A percentile compares a stretch with the other conserved stretches of the same genome.
These are phyloP conservation scores for Cervus canadensis DNA, from an alignment of 2,113 vertebrate species.

Conservation along the genomic window DNA sequence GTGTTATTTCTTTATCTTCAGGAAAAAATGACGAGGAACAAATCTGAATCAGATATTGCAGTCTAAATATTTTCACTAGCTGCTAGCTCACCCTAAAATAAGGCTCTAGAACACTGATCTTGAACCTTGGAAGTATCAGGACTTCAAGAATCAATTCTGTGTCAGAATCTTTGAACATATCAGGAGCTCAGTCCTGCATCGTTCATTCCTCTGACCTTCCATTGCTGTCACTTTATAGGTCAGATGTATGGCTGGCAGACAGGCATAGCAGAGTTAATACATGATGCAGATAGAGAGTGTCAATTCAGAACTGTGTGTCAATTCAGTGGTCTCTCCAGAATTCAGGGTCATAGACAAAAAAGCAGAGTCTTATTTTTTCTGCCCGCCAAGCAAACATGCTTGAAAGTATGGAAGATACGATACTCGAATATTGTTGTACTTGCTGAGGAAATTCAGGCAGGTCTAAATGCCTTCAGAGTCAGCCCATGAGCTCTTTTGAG, in stretches of 20 bases:
- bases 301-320: not conserved
- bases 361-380: not conserved
- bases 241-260: not conserved
- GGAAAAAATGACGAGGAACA: not conserved
- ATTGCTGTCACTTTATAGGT: not conserved
- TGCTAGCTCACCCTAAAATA: not conserved
- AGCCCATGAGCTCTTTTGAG: not conserved
- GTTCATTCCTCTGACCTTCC: not conserved
- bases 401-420: not conserved
- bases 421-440: not conserved
- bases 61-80: not conserved
- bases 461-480: not conserved
- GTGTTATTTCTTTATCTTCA: not conserved
- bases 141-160: not conserved
- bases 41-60: not conserved
- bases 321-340: not conserved
- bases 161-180: not conserved
- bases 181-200: not conserved
- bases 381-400: not conserved
- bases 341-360: not conserved
- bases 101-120: not conserved
- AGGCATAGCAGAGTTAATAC: not conserved
- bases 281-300: not conserved
- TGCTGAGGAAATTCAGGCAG: not conserved
- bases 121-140: not conserved